phyloP scores from a whole-genome alignment of 2,888 invertebrate species.

The Lithosia quadra region DNA sequence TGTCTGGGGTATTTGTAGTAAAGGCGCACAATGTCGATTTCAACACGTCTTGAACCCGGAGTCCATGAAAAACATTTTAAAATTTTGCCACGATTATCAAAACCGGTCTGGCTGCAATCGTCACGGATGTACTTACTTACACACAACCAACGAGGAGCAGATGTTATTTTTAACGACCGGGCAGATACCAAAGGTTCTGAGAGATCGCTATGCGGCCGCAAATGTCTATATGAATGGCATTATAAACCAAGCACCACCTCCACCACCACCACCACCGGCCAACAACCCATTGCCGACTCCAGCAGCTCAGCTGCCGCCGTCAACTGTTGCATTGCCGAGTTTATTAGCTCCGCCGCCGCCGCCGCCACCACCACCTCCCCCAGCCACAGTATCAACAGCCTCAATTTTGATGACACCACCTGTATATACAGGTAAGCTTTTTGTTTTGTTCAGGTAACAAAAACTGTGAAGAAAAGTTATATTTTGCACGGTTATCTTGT shows the following conservation, averaged over 20 bases:
- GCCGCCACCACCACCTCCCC: slow-evolving; percentile 54
- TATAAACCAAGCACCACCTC: slow-evolving; percentile 28
- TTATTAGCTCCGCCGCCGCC: slow-evolving; percentile 46
- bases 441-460: too few relatives aligned
- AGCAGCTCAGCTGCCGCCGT: slow-evolving; percentile 37
- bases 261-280: slow-evolving; percentile 58
- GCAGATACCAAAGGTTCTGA: slow-evolving; percentile 68
- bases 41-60: slow-evolving; percentile 71
- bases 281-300: slow-evolving; percentile 29
- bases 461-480: too few relatives aligned
- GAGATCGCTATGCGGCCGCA: slow-evolving; percentile 65
- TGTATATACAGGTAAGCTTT: slow-evolving; percentile 58
- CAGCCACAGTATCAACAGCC: slow-evolving; percentile 50
- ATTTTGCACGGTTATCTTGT: too few relatives aligned
- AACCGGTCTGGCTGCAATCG: slow-evolving; percentile 71
- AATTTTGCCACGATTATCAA: slow-evolving; percentile 79
- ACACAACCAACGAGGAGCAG: slow-evolving; percentile 72
- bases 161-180: slow-evolving; percentile 65
- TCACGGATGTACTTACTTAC: slow-evolving; percentile 72
- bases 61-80: slow-evolving; percentile 70
- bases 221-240: slow-evolving; percentile 23
- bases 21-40: slow-evolving; percentile 68
- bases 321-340: slow-evolving; percentile 35
- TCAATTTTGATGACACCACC: slow-evolving; percentile 40
- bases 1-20: slow-evolving; percentile 76